Evolutionary conservation across 1,140 invertebrate species (phyloP).

Genomic region (Zaprionus camerounensis): DNA sequence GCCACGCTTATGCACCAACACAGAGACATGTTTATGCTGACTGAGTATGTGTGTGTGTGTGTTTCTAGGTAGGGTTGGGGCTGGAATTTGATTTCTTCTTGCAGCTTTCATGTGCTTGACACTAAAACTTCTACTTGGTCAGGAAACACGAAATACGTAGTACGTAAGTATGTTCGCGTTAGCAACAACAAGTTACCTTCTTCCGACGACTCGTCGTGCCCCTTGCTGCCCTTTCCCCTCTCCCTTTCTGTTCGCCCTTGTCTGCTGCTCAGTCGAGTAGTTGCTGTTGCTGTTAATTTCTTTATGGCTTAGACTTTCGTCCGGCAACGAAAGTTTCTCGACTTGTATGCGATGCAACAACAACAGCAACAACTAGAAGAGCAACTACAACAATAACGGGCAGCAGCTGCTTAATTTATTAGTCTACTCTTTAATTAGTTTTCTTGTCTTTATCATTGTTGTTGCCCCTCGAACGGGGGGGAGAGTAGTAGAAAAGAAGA

Average conservation of each 20-base stretch:
- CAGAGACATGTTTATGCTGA: background rate
- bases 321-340: slow-evolving; percentile 76
- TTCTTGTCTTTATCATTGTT: slow-evolving; percentile 54
- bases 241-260: background rate
- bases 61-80: slow-evolving; percentile 11
- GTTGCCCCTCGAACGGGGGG: slow-evolving; percentile 9
- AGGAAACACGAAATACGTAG: slow-evolving; percentile 33
- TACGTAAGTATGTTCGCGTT: slow-evolving; percentile 4
- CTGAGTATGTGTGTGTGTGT: background rate
- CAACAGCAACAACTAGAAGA: slow-evolving; percentile 35
- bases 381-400: slow-evolving; percentile 22
- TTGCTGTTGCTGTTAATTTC: slow-evolving; percentile 71
- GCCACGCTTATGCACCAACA: slow-evolving; percentile 52
- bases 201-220: background rate
- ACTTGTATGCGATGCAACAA: slow-evolving; percentile 51
- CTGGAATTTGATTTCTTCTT: slow-evolving; percentile 48
- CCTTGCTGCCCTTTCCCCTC: background rate
- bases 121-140: slow-evolving; percentile 45
- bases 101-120: slow-evolving; percentile 50
- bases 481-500: background rate
- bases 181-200: slow-evolving; percentile 52
- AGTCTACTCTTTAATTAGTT: slow-evolving; percentile 70
- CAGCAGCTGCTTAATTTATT: slow-evolving; percentile 73
- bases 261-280: slow-evolving; percentile 17
- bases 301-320: slow-evolving; percentile 73